Base-by-base conservation (phyloP, 1,140 invertebrate species). In the Tetramorium alpestre region DNA sequence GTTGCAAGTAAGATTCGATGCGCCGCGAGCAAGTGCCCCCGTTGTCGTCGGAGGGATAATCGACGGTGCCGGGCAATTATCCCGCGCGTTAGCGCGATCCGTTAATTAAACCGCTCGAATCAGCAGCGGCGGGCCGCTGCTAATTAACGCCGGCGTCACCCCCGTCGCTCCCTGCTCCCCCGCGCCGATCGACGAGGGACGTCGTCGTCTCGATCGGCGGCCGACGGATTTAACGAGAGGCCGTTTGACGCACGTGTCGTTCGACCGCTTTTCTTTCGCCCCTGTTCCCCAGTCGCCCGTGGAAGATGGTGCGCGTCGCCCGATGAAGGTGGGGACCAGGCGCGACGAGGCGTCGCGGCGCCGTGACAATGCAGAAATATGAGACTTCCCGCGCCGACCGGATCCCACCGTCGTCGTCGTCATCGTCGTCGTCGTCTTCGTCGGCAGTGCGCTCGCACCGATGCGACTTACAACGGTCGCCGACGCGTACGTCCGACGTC, bases 341-440 rank as follows among this genome's bases (percentile, higher is more conserved):
- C 16, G 58, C 60, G 78, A 81, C 47, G 56, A 73, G 85, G 75
- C 76, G 72, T 84, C 86, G 67, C 56, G 85, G 65, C 75, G 75
- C 33, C 33, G 62, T 62, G 51, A 84, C 62, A 51, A 60, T 62
- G 85, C 77, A 67, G 88, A 90, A 90, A 81, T 82, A 90, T 90
- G 89, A 90, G 69, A 90, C 72, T 90, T 76, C 80, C 47, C 25
- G 73, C 28, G n/a, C 5, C 47, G 33, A 25, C 47, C 65, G 65
- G 38, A 70, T 44, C 47, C 41, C 41, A 44, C 7, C 77, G 62
- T 67, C 60, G 60, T 80, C 44, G 62, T 80, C 62, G 62, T 80
- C 47, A 3, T 33, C 33, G 33, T 33, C 33, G 33, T 33, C 28
- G 2, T 28, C 28, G 28, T 33, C 28, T 18, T 41, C 13, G 77